Conservation (phyloP, 2,797 vertebrate genomes). For the Delichon dasypus region DNA sequence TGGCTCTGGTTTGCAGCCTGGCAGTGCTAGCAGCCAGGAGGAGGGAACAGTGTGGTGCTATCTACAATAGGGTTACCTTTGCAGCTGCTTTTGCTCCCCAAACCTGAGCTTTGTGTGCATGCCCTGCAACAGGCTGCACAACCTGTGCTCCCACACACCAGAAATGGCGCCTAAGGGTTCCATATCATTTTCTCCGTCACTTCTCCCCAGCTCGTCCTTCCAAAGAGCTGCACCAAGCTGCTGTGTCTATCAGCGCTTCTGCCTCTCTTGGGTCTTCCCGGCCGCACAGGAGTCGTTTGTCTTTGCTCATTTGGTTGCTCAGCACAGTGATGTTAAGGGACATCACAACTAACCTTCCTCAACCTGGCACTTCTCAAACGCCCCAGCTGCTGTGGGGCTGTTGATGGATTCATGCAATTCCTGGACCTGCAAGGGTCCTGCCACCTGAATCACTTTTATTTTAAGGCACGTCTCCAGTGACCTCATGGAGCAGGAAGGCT, state of each 20-base stretch:
- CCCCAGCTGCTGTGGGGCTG: not conserved
- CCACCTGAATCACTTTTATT: not conserved
- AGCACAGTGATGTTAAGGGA: not conserved
- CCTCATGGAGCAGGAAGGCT: not conserved
- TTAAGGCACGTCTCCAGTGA: not conserved
- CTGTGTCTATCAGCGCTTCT: not conserved
- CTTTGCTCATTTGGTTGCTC: not conserved
- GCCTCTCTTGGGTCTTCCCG: fast-evolving
- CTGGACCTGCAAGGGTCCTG: not conserved
- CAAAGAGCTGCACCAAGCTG: not conserved
- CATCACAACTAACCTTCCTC: not conserved
- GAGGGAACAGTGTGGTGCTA: fast-evolving
- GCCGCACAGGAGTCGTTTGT: too few relatives aligned
- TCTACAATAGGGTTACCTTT: not conserved
- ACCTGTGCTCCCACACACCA: fast-evolving
- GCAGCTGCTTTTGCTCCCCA: not conserved
- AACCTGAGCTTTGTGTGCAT: not conserved
- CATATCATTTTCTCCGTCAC: fast-evolving
- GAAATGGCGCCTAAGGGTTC: not conserved
- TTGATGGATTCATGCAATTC: not conserved
- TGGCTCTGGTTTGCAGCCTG: not conserved
- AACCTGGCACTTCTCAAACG: not conserved
- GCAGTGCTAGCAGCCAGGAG: not conserved
- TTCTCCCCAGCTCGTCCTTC: not conserved
- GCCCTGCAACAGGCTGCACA: not conserved